Evolutionary conservation across 2,888 invertebrate genomes (phyloP), one percentile per base, ranked within the genome.

Genomic region (Microctonus brassicae): DNA sequence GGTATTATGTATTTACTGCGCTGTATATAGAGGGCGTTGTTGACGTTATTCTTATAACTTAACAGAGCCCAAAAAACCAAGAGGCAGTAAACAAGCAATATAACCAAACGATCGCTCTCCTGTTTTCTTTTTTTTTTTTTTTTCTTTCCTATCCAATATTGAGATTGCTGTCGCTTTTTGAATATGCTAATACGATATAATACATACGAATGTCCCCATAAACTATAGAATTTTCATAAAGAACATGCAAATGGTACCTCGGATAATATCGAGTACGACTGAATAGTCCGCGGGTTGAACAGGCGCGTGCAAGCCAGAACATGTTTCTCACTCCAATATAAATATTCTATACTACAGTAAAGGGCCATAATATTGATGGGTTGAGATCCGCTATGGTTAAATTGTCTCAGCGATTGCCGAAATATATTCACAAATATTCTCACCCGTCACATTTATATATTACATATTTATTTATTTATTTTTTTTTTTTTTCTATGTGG

Each of bases 221-320:
- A 87, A 87, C 87, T 86, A 86, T 86, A 86, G 87, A 86, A 87
- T 87, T 86, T 87, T 87, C 86, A 86, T 87, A 87, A 86, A 86
- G 82, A 82, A 85, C 83, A 87, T 87, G 87, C 87, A 87, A 87
- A 87, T 86, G n/a, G 80, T 78, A 77, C 79, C 17, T 47, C 47
- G 17, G 47, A 17, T 80, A 84, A 84, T 86, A 87, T 87, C 85
- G 86, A 83, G 81, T 82, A 76, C 70, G 76, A 71, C 69, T 75
- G 62, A 65, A 76, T 65, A 5, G 4, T 29, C 29, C 29, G 7
- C 29, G 29, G 3, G 29, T 7, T 29, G 7, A 3, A 29, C 29
- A 29, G 4, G 7, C 29, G 29, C 29, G 7, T 7, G 7, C 29
- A 29, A 3, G 29, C 7, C 3, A 26, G 55, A 66, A 26, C 13